phyloP scores from a whole-genome alignment of 2,888 invertebrate species.

The Drosophila lutescens region DNA sequence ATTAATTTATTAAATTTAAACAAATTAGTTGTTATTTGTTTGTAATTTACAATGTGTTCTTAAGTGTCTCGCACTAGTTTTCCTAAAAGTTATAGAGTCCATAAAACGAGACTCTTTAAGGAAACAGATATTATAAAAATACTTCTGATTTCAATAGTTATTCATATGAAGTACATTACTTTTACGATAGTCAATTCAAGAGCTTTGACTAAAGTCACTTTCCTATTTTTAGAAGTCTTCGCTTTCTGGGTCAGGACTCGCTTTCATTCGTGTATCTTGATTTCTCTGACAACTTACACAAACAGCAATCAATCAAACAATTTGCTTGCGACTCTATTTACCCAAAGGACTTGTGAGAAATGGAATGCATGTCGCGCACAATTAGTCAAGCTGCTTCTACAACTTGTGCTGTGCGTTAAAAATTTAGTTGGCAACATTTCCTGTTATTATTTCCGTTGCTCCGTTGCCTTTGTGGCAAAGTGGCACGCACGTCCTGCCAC shows the following conservation, averaged over 20 bases:
- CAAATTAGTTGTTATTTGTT: too few relatives aligned
- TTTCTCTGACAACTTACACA: slow-evolving; percentile 22
- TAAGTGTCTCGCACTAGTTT: too few relatives aligned
- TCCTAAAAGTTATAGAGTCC: too few relatives aligned
- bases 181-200: too few relatives aligned
- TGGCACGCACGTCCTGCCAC: slow-evolving; percentile 63
- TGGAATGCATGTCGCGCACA: slow-evolving; percentile 52
- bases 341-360: slow-evolving; percentile 33
- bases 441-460: slow-evolving; percentile 69
- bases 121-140: too few relatives aligned
- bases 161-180: too few relatives aligned
- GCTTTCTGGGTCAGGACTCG: slow-evolving; percentile 1
- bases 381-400: slow-evolving; percentile 56
- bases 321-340: slow-evolving; percentile 39
- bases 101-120: too few relatives aligned
- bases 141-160: too few relatives aligned
- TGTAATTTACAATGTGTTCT: too few relatives aligned
- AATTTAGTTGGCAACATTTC: slow-evolving; percentile 67
- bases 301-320: slow-evolving; percentile 41
- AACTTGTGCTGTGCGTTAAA: slow-evolving; percentile 56
- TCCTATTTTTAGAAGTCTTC: background rate
- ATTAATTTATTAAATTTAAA: too few relatives aligned
- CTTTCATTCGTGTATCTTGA: slow-evolving; percentile 18
- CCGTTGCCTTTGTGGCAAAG: slow-evolving; percentile 57
- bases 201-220: too few relatives aligned